Base-by-base conservation (phyloP, 2,888 invertebrate species). In the Aporophyla nigra region DNA sequence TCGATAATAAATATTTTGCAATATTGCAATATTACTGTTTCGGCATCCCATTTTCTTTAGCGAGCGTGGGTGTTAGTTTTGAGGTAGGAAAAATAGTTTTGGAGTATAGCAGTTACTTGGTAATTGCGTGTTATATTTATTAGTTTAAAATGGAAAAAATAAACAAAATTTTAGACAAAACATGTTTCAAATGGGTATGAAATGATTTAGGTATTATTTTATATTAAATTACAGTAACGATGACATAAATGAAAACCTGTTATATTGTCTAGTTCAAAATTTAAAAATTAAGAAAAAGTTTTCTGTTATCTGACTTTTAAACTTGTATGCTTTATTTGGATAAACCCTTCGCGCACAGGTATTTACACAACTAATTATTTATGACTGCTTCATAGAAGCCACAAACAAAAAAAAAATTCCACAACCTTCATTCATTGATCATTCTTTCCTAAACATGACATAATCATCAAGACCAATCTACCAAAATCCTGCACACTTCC, bases 1-100 rank as follows among this genome's bases (percentile, higher is more conserved):
- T 77, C 74, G 76, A 72, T 76, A 51, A 24, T 53, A 67, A 68
- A 56, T 68, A 21, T 72, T 85, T 65, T 43, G 78, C 71, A 66
- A 78, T 69, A 66, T 59, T 33, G 71, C 68, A 69, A 12, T 58
- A 54, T 54, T 54, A 14, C 10, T 43, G 24, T 56, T 7, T n/a
- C 4, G 33, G 9, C 9, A 59, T 63, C 14, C 19, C 5, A 43
- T 54, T 49, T 76, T 68, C n/a, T 68, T 56, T 19, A n/a, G 46
- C 2, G 14, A 49, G 40, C 21, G 9, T 14, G 21, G 19, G 19
- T 73, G 21, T 53, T 3, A 0, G 10, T 56, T 5, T 67, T 40
- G n/a, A 51, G 27, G 19, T 16, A 43, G 24, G 14, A n/a, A 56
- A 6, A 16, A 33, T 46, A 3, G n/a, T 59, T 67, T 51, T 62